Base-by-base conservation (phyloP, 2,888 invertebrate genomes). In the Craniophora ligustri region DNA sequence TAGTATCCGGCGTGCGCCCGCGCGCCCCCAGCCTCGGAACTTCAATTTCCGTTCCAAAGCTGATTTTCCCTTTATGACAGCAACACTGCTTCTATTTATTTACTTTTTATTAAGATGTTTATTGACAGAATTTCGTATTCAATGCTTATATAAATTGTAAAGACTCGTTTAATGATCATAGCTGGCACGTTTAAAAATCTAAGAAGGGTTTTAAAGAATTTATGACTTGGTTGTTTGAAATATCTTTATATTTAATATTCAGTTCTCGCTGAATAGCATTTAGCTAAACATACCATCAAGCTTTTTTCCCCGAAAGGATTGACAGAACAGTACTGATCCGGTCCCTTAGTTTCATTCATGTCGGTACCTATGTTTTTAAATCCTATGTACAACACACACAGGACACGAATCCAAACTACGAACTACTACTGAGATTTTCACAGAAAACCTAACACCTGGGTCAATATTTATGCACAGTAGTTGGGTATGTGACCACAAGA, bases 21-120 rank as follows among this genome's bases (percentile, higher is more conserved):
- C 81, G 83, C 85, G 80, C 75, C 66, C 64, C 76, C 62, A 73
- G 87, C 84, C 72, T 74, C 89, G 89, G 89, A 91, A 89, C 88
- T 87, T 87, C 87, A 90, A 91, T 91, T 91, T 91, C 90, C 90
- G 87, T 61, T 76, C 73, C 54, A 79, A 86, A 86, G 83, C 83
- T 84, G 86, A 87, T 88, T 89, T 87, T 86, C 80, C 82, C 80
- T 85, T 87, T 84, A 85, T 77, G 79, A 81, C 82, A 82, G 74
- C 68, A 76, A 77, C 74, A 73, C 77, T 69, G 73, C 68, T 75
- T 71, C 62, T 76, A 72, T 78, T 80, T 74, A 75, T 75, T 79
- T 74, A 75, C 71, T 74, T 66, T 70, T 76, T 63, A 71, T 73
- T 66, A 68, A 69, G 67, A 75, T 61, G 59, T 67, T 78, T 78